Percentiles rank a stretch among this genome's conserved stretches.
Conservation (phyloP, 2,888 invertebrate species). For the Palloptera scutellata region DNA sequence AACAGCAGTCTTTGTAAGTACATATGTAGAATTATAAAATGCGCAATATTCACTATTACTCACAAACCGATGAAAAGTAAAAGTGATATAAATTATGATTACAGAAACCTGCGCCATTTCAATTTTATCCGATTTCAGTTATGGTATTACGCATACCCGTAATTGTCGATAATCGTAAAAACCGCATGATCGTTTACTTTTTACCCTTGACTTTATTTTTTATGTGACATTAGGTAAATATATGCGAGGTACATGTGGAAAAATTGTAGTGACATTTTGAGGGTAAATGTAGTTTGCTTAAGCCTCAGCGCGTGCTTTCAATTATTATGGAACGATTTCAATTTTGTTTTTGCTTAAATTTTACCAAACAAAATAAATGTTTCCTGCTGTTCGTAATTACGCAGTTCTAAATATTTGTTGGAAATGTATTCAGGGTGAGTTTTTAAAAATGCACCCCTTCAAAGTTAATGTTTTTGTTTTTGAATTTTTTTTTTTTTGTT, state of each 20-base stretch:
- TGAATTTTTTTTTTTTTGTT: background rate
- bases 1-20: too few species aligned
- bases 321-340: constrained; percentile 47
- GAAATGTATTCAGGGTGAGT: background rate
- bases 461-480: too few species aligned
- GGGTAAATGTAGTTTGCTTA: constrained; percentile 32
- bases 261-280: background rate
- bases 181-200: background rate
- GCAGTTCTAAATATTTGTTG: constrained; percentile 27
- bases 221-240: background rate
- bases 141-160: too few species aligned
- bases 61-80: too few species aligned
- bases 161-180: too few species aligned
- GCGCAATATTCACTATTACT: too few species aligned
- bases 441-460: constrained; percentile 7
- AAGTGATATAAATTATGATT: too few species aligned
- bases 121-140: too few species aligned
- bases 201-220: constrained; percentile 22
- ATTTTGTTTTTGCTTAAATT: constrained; percentile 9
- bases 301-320: constrained; percentile 52
- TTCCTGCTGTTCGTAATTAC: constrained; percentile 30
- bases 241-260: background rate
- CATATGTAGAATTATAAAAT: too few species aligned
- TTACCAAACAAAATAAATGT: constrained; percentile 9
- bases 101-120: too few species aligned